Conservation (phyloP, 2,113 vertebrate genomes). For the Rhombomys opimus region DNA sequence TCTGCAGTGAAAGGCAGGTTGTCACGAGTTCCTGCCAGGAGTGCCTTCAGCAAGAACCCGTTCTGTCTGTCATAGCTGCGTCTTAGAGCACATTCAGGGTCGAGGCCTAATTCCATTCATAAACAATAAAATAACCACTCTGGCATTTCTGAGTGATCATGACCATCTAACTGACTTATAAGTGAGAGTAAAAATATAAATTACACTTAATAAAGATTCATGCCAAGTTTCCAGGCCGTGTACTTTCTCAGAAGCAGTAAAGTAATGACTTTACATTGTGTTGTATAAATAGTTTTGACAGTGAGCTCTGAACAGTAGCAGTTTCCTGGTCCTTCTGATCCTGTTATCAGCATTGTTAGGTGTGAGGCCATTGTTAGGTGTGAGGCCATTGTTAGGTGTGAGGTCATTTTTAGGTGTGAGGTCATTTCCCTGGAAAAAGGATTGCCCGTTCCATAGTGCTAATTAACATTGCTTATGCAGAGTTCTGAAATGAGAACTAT, state of each 20-base stretch:
- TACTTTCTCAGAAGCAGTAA: background rate
- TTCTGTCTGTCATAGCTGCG: background rate
- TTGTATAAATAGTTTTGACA: background rate
- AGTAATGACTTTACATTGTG: background rate
- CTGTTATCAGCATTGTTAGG: accelerated
- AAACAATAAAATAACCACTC: background rate
- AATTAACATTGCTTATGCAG: background rate
- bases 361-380: no score
- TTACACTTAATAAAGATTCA: background rate
- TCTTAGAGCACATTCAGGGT: accelerated
- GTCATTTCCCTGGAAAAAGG: background rate
- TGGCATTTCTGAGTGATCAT: background rate
- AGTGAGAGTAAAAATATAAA: background rate
- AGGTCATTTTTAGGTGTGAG: no score
- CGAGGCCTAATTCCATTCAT: background rate
- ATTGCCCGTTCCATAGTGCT: background rate
- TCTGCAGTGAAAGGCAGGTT: background rate
- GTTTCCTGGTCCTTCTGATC: background rate
- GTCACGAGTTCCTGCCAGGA: background rate
- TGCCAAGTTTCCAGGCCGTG: background rate
- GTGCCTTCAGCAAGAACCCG: no score
- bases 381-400: background rate
- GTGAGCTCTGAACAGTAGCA: background rate
- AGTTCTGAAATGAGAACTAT: background rate
- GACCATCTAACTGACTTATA: background rate